Evolutionary conservation across 2,888 invertebrate species (phyloP).

Genomic region (Ypsolopha sequella): DNA sequence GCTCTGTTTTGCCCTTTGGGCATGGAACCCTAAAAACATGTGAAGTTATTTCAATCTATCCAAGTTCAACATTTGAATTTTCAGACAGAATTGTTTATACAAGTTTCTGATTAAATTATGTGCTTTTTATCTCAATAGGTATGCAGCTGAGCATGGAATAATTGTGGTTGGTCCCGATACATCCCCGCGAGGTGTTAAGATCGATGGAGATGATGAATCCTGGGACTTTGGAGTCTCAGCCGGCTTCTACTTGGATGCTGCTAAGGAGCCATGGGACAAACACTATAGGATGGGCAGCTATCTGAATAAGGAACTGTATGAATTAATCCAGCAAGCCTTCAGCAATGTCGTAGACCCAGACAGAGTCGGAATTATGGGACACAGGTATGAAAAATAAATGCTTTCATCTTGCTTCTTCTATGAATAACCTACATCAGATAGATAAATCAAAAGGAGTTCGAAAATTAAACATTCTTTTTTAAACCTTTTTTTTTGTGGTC

Average conservation of each 20-base stretch:
- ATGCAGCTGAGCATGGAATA: slow-evolving; percentile 87
- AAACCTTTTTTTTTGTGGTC: too few species aligned
- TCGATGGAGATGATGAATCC: slow-evolving; percentile 91
- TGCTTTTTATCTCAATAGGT: slow-evolving; percentile 36
- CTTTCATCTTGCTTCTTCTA: slow-evolving; percentile 2
- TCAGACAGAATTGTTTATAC: too few species aligned
- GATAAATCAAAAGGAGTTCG: too few species aligned
- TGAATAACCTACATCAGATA: not conserved
- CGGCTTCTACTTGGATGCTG: slow-evolving; percentile 96
- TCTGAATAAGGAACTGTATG: slow-evolving; percentile 87
- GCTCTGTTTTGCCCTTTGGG: too few species aligned
- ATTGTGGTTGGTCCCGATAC: slow-evolving; percentile 96
- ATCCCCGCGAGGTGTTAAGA: slow-evolving; percentile 90
- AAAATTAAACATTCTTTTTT: too few species aligned
- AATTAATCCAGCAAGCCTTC: slow-evolving; percentile 82
- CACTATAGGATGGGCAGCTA: slow-evolving; percentile 97
- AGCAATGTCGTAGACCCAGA: slow-evolving; percentile 55
- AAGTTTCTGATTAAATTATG: too few species aligned
- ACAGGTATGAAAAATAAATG: slow-evolving; percentile 65
- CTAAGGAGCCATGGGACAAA: slow-evolving; percentile 89
- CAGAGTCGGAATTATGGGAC: slow-evolving; percentile 83
- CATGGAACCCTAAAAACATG: too few species aligned
- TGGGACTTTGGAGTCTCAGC: slow-evolving; percentile 97
- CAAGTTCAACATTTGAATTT: too few species aligned
- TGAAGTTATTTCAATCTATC: too few species aligned